Evolutionary conservation across 1,140 invertebrate species (phyloP).

Genomic region (Trichonephila clavipes): DNA sequence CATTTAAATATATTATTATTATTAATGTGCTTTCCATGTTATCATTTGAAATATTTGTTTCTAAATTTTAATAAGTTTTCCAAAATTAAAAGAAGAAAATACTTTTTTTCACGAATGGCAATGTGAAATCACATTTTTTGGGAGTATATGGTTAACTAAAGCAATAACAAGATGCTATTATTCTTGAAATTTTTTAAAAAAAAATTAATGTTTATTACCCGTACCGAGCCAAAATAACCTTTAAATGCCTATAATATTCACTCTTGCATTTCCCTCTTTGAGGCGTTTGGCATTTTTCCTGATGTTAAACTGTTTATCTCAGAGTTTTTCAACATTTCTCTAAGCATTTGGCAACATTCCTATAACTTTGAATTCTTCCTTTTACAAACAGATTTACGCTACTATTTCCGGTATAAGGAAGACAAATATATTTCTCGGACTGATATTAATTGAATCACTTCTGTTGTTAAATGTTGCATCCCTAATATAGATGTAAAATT

Average conservation of each 20-base stretch:
- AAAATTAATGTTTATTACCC: neutral
- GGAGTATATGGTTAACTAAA: too few relatives aligned
- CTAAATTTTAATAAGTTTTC: too few relatives aligned
- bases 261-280: neutral
- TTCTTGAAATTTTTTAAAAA: neutral
- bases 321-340: constrained; percentile 1
- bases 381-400: neutral
- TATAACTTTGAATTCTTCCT: neutral
- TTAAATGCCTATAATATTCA: neutral
- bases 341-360: constrained; percentile 48
- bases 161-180: too few relatives aligned
- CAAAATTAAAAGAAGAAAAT: too few relatives aligned
- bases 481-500: neutral
- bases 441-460: neutral
- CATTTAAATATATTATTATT: too few relatives aligned
- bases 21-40: too few relatives aligned
- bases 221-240: neutral
- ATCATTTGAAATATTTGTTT: too few relatives aligned
- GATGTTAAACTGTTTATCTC: neutral
- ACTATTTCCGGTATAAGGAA: neutral
- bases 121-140: too few relatives aligned
- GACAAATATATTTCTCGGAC: neutral
- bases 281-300: constrained; percentile 21
- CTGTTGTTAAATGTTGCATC: neutral
- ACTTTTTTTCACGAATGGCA: too few relatives aligned